Conservation (phyloP, 2,113 vertebrate genomes). For the Perca fluviatilis region DNA sequence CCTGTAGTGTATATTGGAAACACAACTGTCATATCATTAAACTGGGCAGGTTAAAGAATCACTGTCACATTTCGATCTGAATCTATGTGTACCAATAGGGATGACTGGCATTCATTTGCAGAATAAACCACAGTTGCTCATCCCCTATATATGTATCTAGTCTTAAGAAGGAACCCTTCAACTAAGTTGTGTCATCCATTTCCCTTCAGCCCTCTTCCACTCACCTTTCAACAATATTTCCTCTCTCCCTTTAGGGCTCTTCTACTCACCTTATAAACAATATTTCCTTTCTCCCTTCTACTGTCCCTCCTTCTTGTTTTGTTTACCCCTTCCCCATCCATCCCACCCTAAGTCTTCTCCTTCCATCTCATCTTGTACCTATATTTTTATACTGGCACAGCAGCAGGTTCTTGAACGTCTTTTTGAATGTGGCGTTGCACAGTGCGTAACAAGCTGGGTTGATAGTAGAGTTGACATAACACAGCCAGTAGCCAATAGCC, state of each 20-base stretch:
- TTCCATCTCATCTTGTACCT: constrained; percentile 91
- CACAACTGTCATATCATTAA: background rate
- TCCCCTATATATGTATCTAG: constrained; percentile 14
- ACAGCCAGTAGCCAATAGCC: constrained; percentile 98
- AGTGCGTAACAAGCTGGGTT: constrained; percentile 98
- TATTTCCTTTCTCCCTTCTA: background rate
- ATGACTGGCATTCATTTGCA: constrained; percentile 13
- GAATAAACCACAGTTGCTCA: background rate
- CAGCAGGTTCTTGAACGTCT: constrained; percentile 98
- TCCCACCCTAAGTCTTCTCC: constrained; percentile 19
- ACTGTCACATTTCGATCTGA: background rate
- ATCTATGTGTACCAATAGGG: background rate
- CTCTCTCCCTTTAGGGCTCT: background rate
- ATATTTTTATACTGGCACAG: constrained; percentile 98
- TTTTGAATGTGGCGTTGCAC: constrained; percentile 99
- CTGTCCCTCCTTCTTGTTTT: background rate
- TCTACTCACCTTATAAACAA: constrained; percentile 10
- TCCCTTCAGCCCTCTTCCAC: constrained; percentile 15
- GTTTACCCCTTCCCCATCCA: background rate
- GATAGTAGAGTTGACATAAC: constrained; percentile 99
- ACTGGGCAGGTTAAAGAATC: constrained; percentile 5
- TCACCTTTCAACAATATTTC: constrained; percentile 17
- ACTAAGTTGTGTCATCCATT: constrained; percentile 5
- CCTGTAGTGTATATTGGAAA: background rate
- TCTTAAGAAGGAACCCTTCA: constrained; percentile 14